Conservation (phyloP, 2,113 vertebrate species). For the Indicator maculatus region DNA sequence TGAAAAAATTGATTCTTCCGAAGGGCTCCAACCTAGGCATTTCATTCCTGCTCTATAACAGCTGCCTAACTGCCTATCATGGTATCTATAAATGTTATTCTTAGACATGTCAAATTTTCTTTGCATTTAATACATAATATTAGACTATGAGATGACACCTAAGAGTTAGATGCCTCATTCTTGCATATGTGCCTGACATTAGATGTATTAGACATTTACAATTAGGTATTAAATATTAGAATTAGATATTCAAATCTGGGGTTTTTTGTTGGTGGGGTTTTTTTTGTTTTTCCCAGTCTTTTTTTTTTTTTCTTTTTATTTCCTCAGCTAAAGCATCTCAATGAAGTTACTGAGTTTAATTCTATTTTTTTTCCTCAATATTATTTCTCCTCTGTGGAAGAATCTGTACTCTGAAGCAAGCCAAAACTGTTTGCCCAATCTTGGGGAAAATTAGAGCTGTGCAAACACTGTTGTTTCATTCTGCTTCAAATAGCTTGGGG, state of each 20-base stretch:
- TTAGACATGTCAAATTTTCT: neutral
- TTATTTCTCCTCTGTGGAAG: neutral
- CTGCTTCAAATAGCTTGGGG: slow-evolving; percentile 19
- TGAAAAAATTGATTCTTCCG: neutral
- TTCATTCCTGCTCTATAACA: neutral
- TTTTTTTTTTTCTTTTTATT: too few relatives aligned
- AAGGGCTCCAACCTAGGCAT: neutral
- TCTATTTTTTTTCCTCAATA: too few relatives aligned
- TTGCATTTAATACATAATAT: neutral
- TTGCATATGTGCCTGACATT: neutral
- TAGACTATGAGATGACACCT: neutral
- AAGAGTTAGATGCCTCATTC: neutral
- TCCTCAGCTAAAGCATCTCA: neutral
- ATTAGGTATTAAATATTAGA: neutral
- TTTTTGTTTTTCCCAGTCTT: neutral
- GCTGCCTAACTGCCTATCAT: neutral
- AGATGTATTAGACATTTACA: neutral
- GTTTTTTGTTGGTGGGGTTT: neutral
- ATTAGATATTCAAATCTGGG: accelerated
- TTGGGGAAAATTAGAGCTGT: neutral
- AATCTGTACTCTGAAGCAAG: neutral
- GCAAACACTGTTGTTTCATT: neutral
- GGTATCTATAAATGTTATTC: neutral
- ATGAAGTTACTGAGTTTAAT: neutral
- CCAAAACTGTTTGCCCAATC: neutral